Percentiles rank a stretch among this genome's conserved stretches.
Conservation (phyloP, 2,113 vertebrate species). For the Cololabis saira region DNA sequence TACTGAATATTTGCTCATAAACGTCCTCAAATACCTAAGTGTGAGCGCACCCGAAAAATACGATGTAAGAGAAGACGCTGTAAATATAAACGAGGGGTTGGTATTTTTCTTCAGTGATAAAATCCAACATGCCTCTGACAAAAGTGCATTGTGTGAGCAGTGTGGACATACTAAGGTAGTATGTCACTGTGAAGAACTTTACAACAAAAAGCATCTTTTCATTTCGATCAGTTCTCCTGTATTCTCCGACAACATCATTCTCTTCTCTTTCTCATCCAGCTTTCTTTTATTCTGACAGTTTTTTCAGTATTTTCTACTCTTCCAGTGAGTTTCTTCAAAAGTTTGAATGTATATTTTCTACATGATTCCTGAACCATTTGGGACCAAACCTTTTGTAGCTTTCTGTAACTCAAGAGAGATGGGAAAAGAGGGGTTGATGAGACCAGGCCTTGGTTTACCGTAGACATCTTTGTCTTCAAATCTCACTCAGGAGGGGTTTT, state of each 20-base stretch:
- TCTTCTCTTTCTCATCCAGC: conserved; percentile 24
- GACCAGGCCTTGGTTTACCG: conserved; percentile 29
- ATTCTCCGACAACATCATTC: conserved; percentile 3
- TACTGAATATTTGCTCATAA: conserved; percentile 14
- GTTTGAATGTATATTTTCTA: conserved; percentile 94
- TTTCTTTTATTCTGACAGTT: conserved; percentile 33
- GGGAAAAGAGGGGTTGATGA: conserved; percentile 25
- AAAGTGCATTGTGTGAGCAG: conserved; percentile 63
- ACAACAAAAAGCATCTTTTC: conserved; percentile 30
- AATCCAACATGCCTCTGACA: conserved; percentile 56
- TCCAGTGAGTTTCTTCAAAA: conserved; percentile 79
- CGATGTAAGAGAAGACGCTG: conserved; percentile 45
- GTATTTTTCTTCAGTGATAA: conserved; percentile 48
- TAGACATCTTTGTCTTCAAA: conserved; percentile 30
- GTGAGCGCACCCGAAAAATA: conserved; percentile 45
- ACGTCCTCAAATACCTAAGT: conserved; percentile 27
- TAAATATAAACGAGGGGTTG: conserved; percentile 57
- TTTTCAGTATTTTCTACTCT: conserved; percentile 80
- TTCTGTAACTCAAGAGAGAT: conserved; percentile 50
- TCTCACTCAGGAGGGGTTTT: conserved; percentile 24
- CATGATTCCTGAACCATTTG: conserved; percentile 84
- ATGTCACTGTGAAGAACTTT: conserved; percentile 53
- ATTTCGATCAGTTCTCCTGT: conserved; percentile 18
- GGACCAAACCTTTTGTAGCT: conserved; percentile 86
- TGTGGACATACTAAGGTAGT: conserved; percentile 38